Conservation (phyloP, 2,888 invertebrate species). For the Miltochrista miniata region DNA sequence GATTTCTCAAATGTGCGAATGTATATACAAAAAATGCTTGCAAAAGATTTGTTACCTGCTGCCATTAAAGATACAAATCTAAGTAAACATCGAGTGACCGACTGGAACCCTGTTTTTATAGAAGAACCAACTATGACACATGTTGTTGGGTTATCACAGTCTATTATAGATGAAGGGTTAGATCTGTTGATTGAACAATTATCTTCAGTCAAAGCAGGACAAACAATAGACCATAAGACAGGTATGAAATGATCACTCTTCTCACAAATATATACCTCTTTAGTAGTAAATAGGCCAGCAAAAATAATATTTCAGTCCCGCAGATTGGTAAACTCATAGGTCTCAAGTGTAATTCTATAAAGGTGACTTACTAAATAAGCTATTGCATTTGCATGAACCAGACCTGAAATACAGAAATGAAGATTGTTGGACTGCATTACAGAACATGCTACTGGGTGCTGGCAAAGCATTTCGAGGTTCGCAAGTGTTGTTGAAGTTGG, state of each 20-base stretch:
- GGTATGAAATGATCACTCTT: conserved; percentile 49
- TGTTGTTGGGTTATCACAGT: conserved; percentile 58
- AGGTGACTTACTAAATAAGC: too few relatives aligned
- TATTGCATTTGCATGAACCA: too few relatives aligned
- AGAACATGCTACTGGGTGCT: too few relatives aligned
- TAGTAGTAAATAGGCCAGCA: too few relatives aligned
- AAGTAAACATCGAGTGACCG: conserved; percentile 35
- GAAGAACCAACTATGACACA: conserved; percentile 63
- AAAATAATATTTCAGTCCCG: too few relatives aligned
- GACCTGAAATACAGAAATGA: too few relatives aligned
- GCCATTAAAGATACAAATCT: conserved; percentile 44
- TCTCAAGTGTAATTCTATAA: too few relatives aligned
- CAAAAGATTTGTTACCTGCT: conserved; percentile 43
- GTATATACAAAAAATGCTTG: conserved; percentile 67
- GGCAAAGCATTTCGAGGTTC: too few relatives aligned
- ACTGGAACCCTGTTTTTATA: conserved; percentile 60
- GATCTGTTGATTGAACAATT: conserved; percentile 55
- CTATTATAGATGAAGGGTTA: conserved; percentile 56
- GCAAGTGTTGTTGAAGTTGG: too few relatives aligned
- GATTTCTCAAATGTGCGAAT: conserved; percentile 86
- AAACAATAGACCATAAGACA: conserved; percentile 62
- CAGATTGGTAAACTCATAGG: too few relatives aligned
- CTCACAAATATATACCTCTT: not conserved
- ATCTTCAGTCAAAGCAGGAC: conserved; percentile 52
- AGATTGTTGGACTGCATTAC: too few relatives aligned